Conservation (phyloP, 2,113 vertebrate species). For the Chauna torquata region DNA sequence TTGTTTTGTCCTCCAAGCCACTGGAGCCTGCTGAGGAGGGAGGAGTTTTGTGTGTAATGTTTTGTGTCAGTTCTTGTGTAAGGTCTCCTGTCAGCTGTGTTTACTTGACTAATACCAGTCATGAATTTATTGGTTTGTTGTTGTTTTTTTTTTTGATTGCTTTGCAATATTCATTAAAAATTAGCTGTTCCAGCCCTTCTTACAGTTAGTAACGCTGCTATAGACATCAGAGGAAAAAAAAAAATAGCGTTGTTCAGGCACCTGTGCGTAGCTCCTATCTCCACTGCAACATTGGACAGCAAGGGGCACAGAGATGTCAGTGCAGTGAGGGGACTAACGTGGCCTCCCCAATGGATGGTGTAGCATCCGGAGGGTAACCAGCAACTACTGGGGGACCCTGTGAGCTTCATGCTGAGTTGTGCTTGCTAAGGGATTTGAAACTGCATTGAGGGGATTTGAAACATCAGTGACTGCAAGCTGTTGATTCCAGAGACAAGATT, state of each 20-base stretch:
- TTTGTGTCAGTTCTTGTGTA: background rate
- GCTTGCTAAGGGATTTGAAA: background rate
- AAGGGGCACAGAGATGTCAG: background rate
- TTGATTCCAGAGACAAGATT: accelerated
- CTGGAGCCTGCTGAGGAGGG: background rate
- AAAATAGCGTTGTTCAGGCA: background rate
- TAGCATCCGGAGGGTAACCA: background rate
- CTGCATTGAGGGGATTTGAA: background rate
- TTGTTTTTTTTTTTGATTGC: background rate
- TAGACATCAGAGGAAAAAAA: background rate
- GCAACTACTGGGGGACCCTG: no score
- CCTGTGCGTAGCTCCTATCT: background rate
- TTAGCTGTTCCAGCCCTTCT: background rate
- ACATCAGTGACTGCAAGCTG: background rate
- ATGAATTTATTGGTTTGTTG: background rate
- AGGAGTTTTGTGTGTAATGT: background rate
- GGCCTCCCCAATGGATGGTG: background rate
- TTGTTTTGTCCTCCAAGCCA: background rate
- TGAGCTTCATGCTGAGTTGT: background rate
- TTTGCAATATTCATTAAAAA: background rate
- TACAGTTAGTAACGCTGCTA: background rate
- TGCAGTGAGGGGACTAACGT: background rate
- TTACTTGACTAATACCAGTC: background rate
- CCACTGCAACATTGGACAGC: background rate
- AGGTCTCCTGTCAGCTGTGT: background rate